These are phyloP conservation scores for Andrena fulva DNA, from an alignment of 2,888 invertebrate genomes.

Conservation along the genomic window DNA sequence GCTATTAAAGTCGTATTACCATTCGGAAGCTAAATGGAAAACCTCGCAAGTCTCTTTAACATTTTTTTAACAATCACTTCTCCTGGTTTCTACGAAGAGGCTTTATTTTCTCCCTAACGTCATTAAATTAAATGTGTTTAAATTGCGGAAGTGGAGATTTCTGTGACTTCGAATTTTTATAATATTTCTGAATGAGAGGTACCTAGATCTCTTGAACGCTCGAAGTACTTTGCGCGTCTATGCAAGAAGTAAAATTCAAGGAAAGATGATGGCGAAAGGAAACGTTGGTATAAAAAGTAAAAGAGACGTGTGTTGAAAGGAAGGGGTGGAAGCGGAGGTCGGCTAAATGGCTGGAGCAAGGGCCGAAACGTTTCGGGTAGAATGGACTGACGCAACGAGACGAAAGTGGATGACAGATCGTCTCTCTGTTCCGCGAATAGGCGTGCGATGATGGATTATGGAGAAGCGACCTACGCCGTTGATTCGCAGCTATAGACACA, in stretches of 20 bases:
- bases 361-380: conserved; percentile 65
- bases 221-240: too few species aligned
- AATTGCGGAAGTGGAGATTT: neutral
- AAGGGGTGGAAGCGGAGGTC: conserved; percentile 10
- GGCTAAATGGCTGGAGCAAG: conserved; percentile 47
- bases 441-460: conserved; percentile 83
- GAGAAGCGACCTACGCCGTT: conserved; percentile 72
- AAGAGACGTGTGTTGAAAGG: neutral
- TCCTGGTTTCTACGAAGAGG: neutral
- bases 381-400: conserved; percentile 77
- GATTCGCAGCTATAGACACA: conserved; percentile 64
- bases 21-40: conserved; percentile 36
- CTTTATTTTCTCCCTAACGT: neutral
- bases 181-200: too few species aligned
- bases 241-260: neutral
- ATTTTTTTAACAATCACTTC: conserved; percentile 14
- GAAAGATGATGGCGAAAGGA: neutral
- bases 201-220: too few species aligned
- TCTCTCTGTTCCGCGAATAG: conserved; percentile 78
- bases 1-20: conserved; percentile 65
- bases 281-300: neutral
- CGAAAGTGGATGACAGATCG: conserved; percentile 82
- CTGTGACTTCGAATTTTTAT: neutral
- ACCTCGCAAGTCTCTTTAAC: conserved; percentile 34
- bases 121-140: too few species aligned